Percentiles rank a stretch among this genome's conserved stretches.
phyloP scores from a whole-genome alignment of 1,140 invertebrate species.

The Elymnias hypermnestra region DNA sequence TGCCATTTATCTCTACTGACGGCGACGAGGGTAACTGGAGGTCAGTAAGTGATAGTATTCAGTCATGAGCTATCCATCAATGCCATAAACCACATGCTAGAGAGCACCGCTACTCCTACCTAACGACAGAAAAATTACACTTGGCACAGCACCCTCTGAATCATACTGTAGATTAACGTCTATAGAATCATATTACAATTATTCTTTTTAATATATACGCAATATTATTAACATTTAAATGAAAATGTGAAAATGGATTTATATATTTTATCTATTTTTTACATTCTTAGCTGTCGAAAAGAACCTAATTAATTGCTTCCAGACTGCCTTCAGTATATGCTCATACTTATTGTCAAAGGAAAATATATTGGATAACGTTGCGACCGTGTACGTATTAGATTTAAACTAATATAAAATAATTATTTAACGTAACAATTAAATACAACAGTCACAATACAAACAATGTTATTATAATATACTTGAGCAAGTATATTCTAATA shows the following conservation, averaged over 20 bases:
- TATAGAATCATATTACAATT: slow-evolving; percentile 9
- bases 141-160: slow-evolving; percentile 15
- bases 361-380: no score
- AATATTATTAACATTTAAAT: background rate
- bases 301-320: no score
- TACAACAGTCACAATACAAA: no score
- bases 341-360: no score
- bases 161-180: slow-evolving; percentile 3
- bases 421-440: no score
- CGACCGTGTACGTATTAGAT: no score
- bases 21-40: slow-evolving; percentile 43
- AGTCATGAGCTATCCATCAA: slow-evolving; percentile 39
- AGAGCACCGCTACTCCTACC: slow-evolving; percentile 8
- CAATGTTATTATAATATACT: no score
- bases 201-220: slow-evolving; percentile 12
- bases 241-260: background rate
- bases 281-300: background rate
- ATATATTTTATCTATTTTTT: slow-evolving; percentile 1
- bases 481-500: no score
- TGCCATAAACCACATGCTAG: slow-evolving; percentile 28
- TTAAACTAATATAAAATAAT: no score
- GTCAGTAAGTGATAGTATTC: slow-evolving; percentile 44
- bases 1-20: slow-evolving; percentile 41
- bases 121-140: slow-evolving; percentile 12
- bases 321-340: no score